Percentiles rank a stretch among this genome's conserved stretches.
These are phyloP conservation scores for Syrista parreyssii DNA, from an alignment of 2,888 invertebrate genomes.

Conservation along the genomic window DNA sequence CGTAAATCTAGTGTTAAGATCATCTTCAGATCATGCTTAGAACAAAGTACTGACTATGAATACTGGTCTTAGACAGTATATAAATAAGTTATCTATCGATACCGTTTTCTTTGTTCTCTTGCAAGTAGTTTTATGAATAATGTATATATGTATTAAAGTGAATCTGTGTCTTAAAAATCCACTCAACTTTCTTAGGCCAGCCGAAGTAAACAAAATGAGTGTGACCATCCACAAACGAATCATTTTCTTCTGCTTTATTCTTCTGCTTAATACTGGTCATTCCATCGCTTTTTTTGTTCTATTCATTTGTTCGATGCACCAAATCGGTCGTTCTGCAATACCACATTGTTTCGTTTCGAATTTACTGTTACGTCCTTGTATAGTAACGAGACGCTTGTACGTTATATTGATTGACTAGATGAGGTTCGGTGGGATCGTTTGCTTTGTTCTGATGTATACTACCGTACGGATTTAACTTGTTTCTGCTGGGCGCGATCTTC, in stretches of 20 bases:
- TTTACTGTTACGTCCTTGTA: background rate
- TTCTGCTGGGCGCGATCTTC: slow-evolving; percentile 69
- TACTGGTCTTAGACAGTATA: background rate
- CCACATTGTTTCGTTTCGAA: background rate
- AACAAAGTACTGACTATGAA: too few species aligned
- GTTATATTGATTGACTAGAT: slow-evolving; percentile 48
- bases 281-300: background rate
- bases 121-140: background rate
- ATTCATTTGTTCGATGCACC: background rate
- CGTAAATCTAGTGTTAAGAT: too few species aligned
- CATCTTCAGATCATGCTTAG: too few species aligned
- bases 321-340: background rate
- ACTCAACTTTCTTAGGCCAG: background rate
- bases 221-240: background rate
- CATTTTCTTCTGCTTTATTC: background rate
- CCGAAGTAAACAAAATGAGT: background rate
- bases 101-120: background rate
- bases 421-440: slow-evolving; percentile 28
- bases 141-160: background rate
- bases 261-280: background rate
- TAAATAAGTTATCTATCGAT: background rate
- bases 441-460: slow-evolving; percentile 38
- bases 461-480: slow-evolving; percentile 52
- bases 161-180: background rate
- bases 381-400: background rate